Base-by-base conservation (phyloP, 2,113 vertebrate genomes). In the Excalfactoria chinensis region DNA sequence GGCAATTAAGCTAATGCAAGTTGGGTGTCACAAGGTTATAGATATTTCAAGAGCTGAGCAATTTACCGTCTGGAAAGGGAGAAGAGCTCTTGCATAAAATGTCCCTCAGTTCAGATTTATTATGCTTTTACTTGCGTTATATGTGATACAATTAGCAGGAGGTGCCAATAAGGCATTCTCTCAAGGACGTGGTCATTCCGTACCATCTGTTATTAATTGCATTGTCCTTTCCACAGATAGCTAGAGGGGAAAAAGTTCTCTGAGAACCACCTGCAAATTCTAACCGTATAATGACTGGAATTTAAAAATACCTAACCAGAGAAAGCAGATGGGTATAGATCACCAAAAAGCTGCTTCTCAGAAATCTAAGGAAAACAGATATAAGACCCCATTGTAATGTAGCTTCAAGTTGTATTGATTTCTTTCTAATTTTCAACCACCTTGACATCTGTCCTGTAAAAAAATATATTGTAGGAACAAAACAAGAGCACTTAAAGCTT, bases 111-210 rank as follows among this genome's bases (percentile, higher is more conserved):
- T 97, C 97, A 98, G 98, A 99, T 99, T 99, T 99, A 99, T 99
- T 98, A 99, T 98, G 98, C 98, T 99, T 99, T 99, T 99, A 99
- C 98, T 98, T 98, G 98, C 96, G 97, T 98, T 99, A 98, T 99
- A 98, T 98, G 98, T 98, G 98, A 99, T 99, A 98, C 98, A 99
- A 99, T 99, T 99, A 99, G 98, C 97, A 96, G 95, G 97, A 98
- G 98, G 98, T 99, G 98, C 98, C 98, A 99, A 99, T 98, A 98
- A 98, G 98, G 95, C 97, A 80, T 97, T 98, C 96, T 98, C 96
- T 98, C 98, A 99, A 99, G 99, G 98, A 99, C 98, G 40, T 98
- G 98, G 98, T 98, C 98, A 98, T 98, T 97, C 98, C 94, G 48
- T 98, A 98, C 98, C 98, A 98, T 99, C 98, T 99, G 98, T 98